phyloP scores from a whole-genome alignment of 2,888 invertebrate species.

The Gandaritis pyraliata region DNA sequence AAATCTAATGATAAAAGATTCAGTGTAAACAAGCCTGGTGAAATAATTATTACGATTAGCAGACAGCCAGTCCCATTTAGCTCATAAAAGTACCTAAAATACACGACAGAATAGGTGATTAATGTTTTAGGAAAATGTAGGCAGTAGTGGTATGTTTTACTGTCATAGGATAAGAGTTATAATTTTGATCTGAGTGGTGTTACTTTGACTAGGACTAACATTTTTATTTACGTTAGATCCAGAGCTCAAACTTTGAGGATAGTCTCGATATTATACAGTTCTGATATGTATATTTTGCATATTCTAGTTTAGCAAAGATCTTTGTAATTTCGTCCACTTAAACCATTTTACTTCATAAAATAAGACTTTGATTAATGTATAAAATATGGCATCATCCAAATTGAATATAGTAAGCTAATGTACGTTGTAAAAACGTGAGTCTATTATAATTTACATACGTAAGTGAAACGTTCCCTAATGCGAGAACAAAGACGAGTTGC shows the following conservation, averaged over 20 bases:
- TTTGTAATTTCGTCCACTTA: background rate
- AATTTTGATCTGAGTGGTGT: too few species aligned
- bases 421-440: constrained; percentile 22
- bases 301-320: constrained; percentile 9
- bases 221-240: too few species aligned
- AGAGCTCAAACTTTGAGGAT: too few species aligned
- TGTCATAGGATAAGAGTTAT: too few species aligned
- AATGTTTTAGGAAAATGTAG: background rate
- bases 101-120: background rate
- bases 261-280: too few species aligned
- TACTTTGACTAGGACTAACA: too few species aligned
- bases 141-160: too few species aligned
- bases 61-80: constrained; percentile 30
- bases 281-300: too few species aligned
- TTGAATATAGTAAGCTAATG: constrained; percentile 22
- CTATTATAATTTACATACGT: constrained; percentile 27
- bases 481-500: constrained; percentile 34
- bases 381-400: constrained; percentile 15
- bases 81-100: constrained; percentile 4
- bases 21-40: constrained; percentile 17
- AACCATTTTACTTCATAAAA: background rate
- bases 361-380: constrained; percentile 3
- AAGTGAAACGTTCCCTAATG: constrained; percentile 29
- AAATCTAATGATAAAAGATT: constrained; percentile 32
- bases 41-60: constrained; percentile 28